These are phyloP conservation scores for Clarias pachynema DNA, from an alignment of 2,797 vertebrate genomes.

Conservation along the genomic window DNA sequence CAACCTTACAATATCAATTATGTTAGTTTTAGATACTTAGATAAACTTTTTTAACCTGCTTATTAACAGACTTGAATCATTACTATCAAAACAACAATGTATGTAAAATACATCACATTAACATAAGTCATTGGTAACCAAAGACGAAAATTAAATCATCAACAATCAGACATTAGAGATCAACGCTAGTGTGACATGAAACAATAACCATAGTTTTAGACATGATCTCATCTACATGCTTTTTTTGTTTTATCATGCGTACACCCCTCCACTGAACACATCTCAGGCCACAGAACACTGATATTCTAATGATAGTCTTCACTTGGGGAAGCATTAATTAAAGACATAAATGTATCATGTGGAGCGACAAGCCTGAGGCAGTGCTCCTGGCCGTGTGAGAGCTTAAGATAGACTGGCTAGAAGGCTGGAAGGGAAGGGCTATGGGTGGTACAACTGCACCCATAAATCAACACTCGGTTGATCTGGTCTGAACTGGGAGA, in stretches of 20 bases:
- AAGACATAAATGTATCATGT: conserved; percentile 26
- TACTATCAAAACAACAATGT: neutral
- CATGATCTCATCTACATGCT: neutral
- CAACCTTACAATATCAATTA: neutral
- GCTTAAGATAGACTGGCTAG: conserved; percentile 37
- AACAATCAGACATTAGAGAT: neutral
- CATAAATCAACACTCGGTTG: conserved; percentile 44
- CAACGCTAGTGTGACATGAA: neutral
- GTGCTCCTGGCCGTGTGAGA: conserved; percentile 11
- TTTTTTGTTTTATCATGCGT: neutral
- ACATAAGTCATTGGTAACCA: neutral
- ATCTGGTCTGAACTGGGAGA: conserved; percentile 25
- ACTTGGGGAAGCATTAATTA: conserved; percentile 34
- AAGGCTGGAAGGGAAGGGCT: conserved; percentile 24
- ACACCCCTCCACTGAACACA: neutral
- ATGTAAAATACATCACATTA: neutral
- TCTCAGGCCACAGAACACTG: neutral
- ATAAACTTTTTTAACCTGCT: neutral
- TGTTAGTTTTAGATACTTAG: neutral
- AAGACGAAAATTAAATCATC: neutral
- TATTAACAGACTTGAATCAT: too few species aligned
- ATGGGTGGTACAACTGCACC: conserved; percentile 30
- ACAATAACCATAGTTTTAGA: neutral
- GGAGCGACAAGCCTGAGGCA: neutral
- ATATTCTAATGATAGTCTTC: conserved; percentile 24